Conservation (phyloP, 1,140 invertebrate genomes). For the Drosophila biarmipes region DNA sequence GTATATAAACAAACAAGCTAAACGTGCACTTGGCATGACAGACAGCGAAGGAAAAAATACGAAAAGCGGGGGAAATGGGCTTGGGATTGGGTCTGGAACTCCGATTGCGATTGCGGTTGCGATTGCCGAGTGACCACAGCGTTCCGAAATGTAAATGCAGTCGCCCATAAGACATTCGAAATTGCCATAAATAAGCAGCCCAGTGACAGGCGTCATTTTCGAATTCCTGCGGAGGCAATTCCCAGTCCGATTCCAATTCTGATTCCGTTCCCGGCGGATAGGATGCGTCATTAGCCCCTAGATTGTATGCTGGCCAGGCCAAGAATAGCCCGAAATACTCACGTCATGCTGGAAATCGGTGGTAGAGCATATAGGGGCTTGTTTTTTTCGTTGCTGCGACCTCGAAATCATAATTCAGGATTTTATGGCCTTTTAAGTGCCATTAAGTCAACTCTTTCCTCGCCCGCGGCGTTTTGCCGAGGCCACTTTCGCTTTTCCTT, state of each 20-base stretch:
- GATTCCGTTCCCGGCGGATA: slow-evolving; percentile 10
- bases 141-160: slow-evolving; percentile 71
- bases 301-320: slow-evolving; percentile 21
- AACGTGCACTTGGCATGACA: slow-evolving; percentile 52
- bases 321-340: slow-evolving; percentile 20
- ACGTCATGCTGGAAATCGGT: slow-evolving; percentile 45
- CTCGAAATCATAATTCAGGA: slow-evolving; percentile 75
- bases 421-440: slow-evolving; percentile 70
- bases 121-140: slow-evolving; percentile 47
- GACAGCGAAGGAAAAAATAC: slow-evolving; percentile 2
- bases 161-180: slow-evolving; percentile 41
- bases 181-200: slow-evolving; percentile 65
- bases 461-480: slow-evolving; percentile 8
- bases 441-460: slow-evolving; percentile 74
- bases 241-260: background rate
- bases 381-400: slow-evolving; percentile 38
- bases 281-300: slow-evolving; percentile 62
- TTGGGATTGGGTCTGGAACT: slow-evolving; percentile 26
- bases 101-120: slow-evolving; percentile 33
- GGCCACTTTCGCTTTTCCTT: slow-evolving; percentile 73
- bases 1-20: slow-evolving; percentile 44
- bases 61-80: slow-evolving; percentile 17
- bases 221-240: slow-evolving; percentile 55
- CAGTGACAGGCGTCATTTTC: slow-evolving; percentile 70
- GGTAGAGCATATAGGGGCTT: slow-evolving; percentile 35